These are phyloP conservation scores for Acropora yongei DNA, from an alignment of 64 coral and sea anemone species.

Conservation along the genomic window DNA sequence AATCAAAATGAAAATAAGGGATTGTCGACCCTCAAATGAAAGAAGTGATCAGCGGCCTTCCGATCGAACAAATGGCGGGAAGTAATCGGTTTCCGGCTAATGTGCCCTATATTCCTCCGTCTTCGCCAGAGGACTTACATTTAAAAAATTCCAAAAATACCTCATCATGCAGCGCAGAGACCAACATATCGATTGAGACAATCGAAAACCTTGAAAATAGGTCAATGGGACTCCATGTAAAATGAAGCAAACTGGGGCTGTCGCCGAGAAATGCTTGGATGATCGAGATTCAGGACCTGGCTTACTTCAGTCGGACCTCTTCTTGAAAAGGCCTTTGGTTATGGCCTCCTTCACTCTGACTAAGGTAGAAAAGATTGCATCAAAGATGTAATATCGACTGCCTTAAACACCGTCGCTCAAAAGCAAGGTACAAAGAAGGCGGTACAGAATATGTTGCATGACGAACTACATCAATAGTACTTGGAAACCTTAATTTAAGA, in stretches of 20 bases:
- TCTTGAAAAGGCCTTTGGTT: slow-evolving; percentile 28
- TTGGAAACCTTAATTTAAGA: neutral
- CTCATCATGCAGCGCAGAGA: too few species aligned
- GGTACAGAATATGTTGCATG: neutral
- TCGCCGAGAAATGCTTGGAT: neutral
- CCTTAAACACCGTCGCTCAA: slow-evolving; percentile 8
- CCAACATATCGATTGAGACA: neutral
- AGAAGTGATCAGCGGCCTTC: too few species aligned
- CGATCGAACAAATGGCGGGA: neutral
- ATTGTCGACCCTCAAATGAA: too few species aligned
- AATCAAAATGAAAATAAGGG: too few species aligned
- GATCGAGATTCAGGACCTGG: neutral
- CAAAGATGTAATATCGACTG: slow-evolving; percentile 12
- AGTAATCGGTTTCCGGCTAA: neutral
- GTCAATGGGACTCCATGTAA: neutral
- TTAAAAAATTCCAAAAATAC: too few species aligned
- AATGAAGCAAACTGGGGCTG: neutral
- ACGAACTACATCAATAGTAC: neutral
- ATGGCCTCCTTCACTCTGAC: slow-evolving; percentile 2
- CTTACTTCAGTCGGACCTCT: neutral
- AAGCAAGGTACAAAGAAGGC: slow-evolving; percentile 23
- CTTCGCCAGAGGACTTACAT: neutral
- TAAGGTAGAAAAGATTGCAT: neutral
- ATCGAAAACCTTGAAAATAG: neutral
- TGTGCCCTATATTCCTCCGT: neutral